Conservation (phyloP, 2,888 invertebrate species). For the Trissonchulus sp. region DNA sequence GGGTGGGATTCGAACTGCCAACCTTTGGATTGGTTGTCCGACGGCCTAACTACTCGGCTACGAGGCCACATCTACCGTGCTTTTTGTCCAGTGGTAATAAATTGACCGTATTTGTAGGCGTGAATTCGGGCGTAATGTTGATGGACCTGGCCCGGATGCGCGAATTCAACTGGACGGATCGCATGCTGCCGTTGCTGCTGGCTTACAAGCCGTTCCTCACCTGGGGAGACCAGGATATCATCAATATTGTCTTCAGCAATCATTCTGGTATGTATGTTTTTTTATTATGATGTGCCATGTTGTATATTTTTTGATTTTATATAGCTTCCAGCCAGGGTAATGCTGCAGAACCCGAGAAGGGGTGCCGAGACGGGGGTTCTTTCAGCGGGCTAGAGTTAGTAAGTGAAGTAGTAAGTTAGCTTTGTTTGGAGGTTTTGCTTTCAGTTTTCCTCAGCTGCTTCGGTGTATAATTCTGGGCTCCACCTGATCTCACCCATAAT, state of each 20-base stretch:
- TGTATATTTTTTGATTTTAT: neutral
- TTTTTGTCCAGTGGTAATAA: no score
- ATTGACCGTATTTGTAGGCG: conserved; percentile 67
- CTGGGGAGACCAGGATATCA: conserved; percentile 96
- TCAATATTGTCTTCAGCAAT: conserved; percentile 60
- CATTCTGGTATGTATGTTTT: conserved; percentile 25
- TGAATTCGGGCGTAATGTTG: conserved; percentile 93
- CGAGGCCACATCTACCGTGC: no score
- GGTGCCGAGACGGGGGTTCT: neutral
- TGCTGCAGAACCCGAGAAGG: neutral
- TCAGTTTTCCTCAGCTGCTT: no score
- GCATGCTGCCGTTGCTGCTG: conserved; percentile 74
- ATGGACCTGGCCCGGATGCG: conserved; percentile 92
- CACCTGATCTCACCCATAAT: no score
- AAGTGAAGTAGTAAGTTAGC: no score
- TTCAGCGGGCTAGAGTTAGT: no score
- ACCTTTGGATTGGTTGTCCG: no score
- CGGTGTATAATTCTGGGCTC: no score
- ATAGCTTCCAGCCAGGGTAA: neutral
- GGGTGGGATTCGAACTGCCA: no score
- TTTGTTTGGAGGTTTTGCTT: no score
- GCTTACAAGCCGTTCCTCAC: conserved; percentile 78
- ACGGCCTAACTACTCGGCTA: no score
- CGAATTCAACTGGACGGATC: conserved; percentile 73
- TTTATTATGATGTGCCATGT: neutral